phyloP scores from a whole-genome alignment of 37 sponge, comb jelly and placozoan genomes.

The Haliclona indistincta region DNA sequence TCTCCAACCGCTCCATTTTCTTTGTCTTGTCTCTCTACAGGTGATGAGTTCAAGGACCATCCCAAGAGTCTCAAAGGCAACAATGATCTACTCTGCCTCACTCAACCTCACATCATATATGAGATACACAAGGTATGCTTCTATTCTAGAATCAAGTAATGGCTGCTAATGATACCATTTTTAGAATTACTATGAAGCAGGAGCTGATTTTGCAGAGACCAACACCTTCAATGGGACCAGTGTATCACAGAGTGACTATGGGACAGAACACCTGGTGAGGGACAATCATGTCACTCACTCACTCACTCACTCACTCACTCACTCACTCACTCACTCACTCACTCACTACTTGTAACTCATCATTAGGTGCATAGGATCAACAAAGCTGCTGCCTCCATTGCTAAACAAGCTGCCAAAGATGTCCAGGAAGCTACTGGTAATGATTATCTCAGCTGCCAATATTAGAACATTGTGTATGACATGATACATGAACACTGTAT shows the following conservation, averaged over 20 bases:
- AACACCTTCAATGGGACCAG: constrained; percentile 97
- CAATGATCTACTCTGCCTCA: constrained; percentile 94
- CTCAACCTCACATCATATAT: constrained; percentile 87
- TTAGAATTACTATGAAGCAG: constrained; percentile 86
- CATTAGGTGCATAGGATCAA: constrained; percentile 86
- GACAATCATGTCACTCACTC: too few relatives aligned
- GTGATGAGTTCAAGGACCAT: constrained; percentile 92
- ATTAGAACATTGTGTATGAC: too few relatives aligned
- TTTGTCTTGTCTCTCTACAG: constrained; percentile 11
- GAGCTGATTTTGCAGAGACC: constrained; percentile 96
- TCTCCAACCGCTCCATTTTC: too few relatives aligned
- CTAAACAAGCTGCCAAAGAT: constrained; percentile 77
- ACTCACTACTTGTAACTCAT: too few relatives aligned
- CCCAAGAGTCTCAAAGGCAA: constrained; percentile 89
- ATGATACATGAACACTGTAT: too few relatives aligned
- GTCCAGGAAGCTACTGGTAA: constrained; percentile 79
- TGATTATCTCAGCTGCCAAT: too few relatives aligned
- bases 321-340: too few relatives aligned
- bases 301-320: too few relatives aligned
- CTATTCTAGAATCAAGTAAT: too few relatives aligned
- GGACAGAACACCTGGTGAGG: constrained; percentile 78
- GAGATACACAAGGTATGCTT: constrained; percentile 93
- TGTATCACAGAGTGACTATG: constrained; percentile 92
- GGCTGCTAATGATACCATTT: too few relatives aligned
- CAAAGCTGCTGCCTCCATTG: constrained; percentile 85